Conservation (phyloP, 1,140 invertebrate species). For the Micrasema longulum region DNA sequence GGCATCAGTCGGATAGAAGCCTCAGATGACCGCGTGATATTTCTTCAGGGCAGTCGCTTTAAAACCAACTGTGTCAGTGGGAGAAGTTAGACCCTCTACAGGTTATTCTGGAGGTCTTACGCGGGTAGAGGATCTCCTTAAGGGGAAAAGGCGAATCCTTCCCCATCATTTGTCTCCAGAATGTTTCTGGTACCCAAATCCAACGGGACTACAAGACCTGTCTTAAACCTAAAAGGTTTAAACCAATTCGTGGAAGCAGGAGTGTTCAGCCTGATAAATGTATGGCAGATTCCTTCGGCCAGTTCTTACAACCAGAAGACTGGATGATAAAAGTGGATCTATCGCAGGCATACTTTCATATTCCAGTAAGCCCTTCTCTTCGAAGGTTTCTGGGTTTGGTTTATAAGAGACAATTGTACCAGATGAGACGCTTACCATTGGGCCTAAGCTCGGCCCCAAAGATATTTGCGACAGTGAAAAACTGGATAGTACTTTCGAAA, state of each 20-base stretch:
- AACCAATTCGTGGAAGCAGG: conserved; percentile 15
- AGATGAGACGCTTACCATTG: conserved; percentile 49
- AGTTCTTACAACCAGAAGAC: conserved; percentile 47
- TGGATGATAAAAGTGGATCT: conserved; percentile 36
- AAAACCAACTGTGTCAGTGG: no score
- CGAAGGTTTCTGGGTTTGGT: conserved; percentile 31
- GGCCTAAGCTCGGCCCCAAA: conserved; percentile 36
- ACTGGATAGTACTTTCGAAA: not conserved
- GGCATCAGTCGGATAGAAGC: no score
- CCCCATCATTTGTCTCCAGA: conserved; percentile 32
- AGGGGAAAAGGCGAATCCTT: conserved; percentile 1
- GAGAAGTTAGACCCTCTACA: no score
- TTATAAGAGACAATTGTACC: conserved; percentile 46
- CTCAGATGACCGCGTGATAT: no score
- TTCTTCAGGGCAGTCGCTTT: no score
- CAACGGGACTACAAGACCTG: conserved; percentile 34
- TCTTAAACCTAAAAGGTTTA: conserved; percentile 40
- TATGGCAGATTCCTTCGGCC: conserved; percentile 40
- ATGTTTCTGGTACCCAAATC: conserved; percentile 39
- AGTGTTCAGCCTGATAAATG: not conserved
- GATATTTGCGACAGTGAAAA: not conserved
- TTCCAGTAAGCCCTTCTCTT: conserved; percentile 16
- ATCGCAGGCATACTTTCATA: conserved; percentile 59
- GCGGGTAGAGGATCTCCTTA: no score
- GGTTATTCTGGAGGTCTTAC: no score